Percentiles rank a stretch among this genome's conserved stretches.
These are phyloP conservation scores for Hippocampus guttulatus DNA, from an alignment of 2,113 vertebrate genomes.

Conservation along the genomic window DNA sequence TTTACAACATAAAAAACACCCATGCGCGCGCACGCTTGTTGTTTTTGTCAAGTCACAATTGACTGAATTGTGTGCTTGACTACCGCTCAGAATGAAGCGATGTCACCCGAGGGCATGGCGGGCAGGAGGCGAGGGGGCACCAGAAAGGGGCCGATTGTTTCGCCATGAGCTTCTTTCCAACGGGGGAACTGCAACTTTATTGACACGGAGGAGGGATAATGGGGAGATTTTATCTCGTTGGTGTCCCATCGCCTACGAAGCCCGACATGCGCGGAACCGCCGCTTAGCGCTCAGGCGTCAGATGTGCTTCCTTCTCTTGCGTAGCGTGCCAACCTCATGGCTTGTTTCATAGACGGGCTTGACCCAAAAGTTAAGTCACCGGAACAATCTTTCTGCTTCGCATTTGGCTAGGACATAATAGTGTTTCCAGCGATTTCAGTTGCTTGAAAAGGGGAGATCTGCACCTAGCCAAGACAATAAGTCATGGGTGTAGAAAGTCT, in stretches of 20 bases:
- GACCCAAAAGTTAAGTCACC: conserved; percentile 27
- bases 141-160: conserved; percentile 56
- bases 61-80: conserved; percentile 15
- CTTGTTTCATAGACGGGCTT: conserved; percentile 20
- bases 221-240: conserved; percentile 43
- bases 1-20: neutral
- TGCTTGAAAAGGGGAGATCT: no score
- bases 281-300: conserved; percentile 25
- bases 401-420: no score
- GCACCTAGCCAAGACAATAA: no score
- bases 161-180: conserved; percentile 42
- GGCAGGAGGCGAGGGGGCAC: conserved; percentile 30
- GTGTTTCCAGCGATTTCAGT: no score
- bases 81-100: conserved; percentile 23
- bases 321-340: conserved; percentile 28
- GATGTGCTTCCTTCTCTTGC: conserved; percentile 38
- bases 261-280: conserved; percentile 1
- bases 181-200: conserved; percentile 39
- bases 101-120: conserved; percentile 43
- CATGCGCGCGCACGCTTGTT: neutral
- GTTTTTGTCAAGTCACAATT: conserved; percentile 25
- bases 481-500: no score
- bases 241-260: conserved; percentile 7
- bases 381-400: neutral
- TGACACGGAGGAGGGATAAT: conserved; percentile 36